Evolutionary conservation across 2,113 vertebrate genomes (phyloP), one percentile per base, ranked within the genome.

Genomic region (Isichthys henryi): DNA sequence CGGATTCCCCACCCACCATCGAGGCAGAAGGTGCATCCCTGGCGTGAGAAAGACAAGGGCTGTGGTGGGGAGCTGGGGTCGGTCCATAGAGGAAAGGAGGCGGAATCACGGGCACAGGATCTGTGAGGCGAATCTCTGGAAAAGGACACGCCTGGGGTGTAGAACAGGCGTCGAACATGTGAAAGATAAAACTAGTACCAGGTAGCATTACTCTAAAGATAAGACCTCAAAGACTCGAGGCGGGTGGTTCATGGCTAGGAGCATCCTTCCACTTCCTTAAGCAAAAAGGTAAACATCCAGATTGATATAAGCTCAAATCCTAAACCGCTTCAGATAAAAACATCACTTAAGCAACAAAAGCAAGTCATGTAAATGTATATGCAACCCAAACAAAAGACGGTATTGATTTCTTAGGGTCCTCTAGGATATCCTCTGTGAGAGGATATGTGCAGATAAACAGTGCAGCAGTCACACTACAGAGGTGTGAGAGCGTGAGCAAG

Each of bases 391-490:
- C 35, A 80, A 43, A 19, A 80, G 74, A 8, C 74, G 2, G 74
- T 80, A 80, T 35, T 80, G 74, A 80, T 80, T 80, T 80, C 35
- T 80, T 43, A 80, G 74, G 74, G 35, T 80, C 74, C 74, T 80
- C 74, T 13, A 80, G 74, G 35, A 31, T 19, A 80, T 80, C 3
- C 74, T 19, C 35, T 21, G 31, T 17, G 23, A 74, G 27, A 15
- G 70, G 31, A 74, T 39, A 74, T 74, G 31, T 15, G 31, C 11
- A 17, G 2, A 15, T 39, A 74, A 74, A 35, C 5, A 35, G 31
- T 3, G 6, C 74, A 39, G 11, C 35, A 77, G 70, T 5, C 70
- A 39, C 11, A 17, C 70, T 19, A 39, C 70, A 80, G 31, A 39
- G 74, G 74, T 39, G 74, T 39, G 15, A 80, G 35, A 80, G 11